Evolutionary conservation across 1,140 invertebrate genomes (phyloP), one percentile per base, ranked within the genome.

Genomic region (Drosophila seguyi): DNA sequence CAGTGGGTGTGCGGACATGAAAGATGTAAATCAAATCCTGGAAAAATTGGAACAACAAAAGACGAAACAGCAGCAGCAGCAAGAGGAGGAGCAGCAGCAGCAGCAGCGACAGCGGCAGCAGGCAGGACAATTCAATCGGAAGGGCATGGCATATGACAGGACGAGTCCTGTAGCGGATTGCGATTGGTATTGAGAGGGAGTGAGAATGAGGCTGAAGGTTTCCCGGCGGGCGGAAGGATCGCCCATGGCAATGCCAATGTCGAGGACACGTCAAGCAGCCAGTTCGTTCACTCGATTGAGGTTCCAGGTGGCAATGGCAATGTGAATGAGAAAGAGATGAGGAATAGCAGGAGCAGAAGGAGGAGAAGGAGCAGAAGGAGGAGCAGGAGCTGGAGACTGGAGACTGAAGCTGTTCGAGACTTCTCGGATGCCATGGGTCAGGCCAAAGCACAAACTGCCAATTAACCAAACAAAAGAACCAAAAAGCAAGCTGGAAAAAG

Each of bases 381-480:
- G 10, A 14, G 27, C 11, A 20, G n/a, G 7, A 22, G 22, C 42
- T 6, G 22, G 6, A 29, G 22, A 18, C 29, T 11, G 6, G 10
- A 45, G 36, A n/a, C 39, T 11, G 11, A 14, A 45, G 36, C 34
- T 36, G 36, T 41, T 56, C 25, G 52, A 71, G 44, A 55, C 34
- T 60, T 55, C 22, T 60, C 36, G 36, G 14, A 22, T 31, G 55
- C 61, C 62, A 63, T 38, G 62, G 62, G 31, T 68, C 67, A 56
- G 39, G 18, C 34, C 31, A n/a, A 50, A 38, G 65, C 81, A 85
- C 61, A 62, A 82, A 63, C 84, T 87, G 84, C 79, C 83, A 88
- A 87, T 88, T 88, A 87, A 83, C 75, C 82, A 53, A 83, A 88
- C 78, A 87, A 88, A 83, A 59, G 47, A 67, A 27, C 20, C 42